Conservation (phyloP, 2,888 invertebrate genomes). For the Sepioteuthis lessoniana region DNA sequence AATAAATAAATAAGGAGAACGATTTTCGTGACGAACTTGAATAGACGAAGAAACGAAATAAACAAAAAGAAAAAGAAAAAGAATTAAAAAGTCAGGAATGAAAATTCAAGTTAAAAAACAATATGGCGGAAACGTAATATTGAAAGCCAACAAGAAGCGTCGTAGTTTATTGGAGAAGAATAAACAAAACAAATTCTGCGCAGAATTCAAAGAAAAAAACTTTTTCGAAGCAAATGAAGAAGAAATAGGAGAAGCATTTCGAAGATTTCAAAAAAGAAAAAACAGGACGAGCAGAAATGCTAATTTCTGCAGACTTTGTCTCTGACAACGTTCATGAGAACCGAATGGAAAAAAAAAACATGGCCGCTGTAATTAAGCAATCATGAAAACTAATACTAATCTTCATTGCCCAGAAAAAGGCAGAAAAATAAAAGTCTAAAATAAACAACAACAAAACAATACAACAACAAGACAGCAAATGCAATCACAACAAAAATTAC, state of each 20-base stretch:
- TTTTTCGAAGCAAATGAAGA: not conserved
- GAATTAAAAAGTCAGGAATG: not conserved
- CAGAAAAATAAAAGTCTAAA: not conserved
- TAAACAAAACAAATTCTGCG: not conserved
- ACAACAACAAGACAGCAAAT: not conserved
- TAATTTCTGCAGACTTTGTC: not conserved
- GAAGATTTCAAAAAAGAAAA: not conserved
- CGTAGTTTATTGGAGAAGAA: not conserved
- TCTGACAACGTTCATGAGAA: not conserved
- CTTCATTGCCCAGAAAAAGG: not conserved
- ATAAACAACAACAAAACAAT: not conserved
- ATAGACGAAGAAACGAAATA: not conserved
- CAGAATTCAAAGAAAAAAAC: not conserved
- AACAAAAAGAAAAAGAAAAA: not conserved
- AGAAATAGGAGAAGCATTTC: not conserved
- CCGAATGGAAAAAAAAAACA: not conserved
- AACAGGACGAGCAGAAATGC: slow-evolving; percentile 3
- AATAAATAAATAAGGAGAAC: no score
- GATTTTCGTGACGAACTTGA: no score
- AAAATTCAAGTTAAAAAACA: not conserved
- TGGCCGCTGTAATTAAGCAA: slow-evolving; percentile 33
- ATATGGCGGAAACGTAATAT: not conserved
- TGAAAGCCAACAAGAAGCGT: not conserved
- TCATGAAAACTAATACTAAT: not conserved
- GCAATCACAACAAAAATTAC: not conserved